Conservation (phyloP, 2,797 vertebrate species). For the Neostethus bicornis region DNA sequence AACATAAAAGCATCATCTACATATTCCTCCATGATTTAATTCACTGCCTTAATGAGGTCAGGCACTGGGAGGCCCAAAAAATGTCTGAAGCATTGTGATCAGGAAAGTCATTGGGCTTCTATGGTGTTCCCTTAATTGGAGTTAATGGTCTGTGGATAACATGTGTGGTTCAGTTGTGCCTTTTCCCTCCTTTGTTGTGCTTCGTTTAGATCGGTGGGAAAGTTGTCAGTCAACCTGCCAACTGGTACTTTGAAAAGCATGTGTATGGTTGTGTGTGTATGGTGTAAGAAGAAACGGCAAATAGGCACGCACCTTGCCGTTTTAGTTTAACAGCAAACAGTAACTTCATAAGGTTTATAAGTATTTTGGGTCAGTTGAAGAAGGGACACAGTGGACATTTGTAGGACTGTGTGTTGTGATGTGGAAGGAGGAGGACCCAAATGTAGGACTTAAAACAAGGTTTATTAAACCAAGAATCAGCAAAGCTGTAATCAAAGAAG, state of each 20-base stretch:
- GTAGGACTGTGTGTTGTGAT: too few species aligned
- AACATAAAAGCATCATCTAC: background rate
- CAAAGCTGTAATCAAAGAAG: too few species aligned
- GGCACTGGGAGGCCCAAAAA: background rate
- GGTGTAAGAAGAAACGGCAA: background rate
- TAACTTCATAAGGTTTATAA: too few species aligned
- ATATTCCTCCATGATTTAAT: background rate
- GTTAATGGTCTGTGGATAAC: background rate
- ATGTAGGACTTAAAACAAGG: too few species aligned
- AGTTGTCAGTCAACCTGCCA: conserved; percentile 1
- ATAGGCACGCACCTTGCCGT: background rate
- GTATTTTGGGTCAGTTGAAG: too few species aligned
- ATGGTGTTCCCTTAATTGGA: background rate
- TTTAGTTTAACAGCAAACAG: background rate
- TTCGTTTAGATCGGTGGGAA: background rate
- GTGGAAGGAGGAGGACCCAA: too few species aligned
- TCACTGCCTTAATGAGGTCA: background rate
- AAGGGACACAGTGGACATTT: too few species aligned
- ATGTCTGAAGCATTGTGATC: background rate
- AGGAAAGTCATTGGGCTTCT: background rate
- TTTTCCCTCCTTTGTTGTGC: background rate
- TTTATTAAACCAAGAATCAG: too few species aligned
- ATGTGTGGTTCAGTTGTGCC: background rate
- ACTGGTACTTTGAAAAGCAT: background rate
- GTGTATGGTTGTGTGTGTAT: background rate